Percentiles rank a stretch among this genome's conserved stretches.
phyloP scores from a whole-genome alignment of 2,797 vertebrate species.

The Rhadinocentrus ornatus region DNA sequence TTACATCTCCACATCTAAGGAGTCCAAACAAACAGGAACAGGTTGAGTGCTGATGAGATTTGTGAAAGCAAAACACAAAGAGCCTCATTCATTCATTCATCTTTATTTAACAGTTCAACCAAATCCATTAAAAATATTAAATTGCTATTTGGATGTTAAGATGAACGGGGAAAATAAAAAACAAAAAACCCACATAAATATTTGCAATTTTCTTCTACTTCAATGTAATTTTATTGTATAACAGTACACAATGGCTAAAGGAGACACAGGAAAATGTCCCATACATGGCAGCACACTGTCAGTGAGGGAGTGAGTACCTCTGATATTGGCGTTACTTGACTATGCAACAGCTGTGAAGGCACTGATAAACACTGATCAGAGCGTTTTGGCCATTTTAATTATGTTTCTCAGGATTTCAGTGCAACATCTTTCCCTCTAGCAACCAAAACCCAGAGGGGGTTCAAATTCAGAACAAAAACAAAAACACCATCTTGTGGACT shows the following conservation, averaged over 20 bases:
- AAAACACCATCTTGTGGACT: conserved; percentile 21
- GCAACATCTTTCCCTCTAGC: conserved; percentile 51
- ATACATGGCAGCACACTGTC: conserved; percentile 50
- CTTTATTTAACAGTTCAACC: conserved; percentile 80
- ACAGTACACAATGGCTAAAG: conserved; percentile 51
- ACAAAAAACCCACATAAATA: conserved; percentile 29
- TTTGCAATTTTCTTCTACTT: conserved; percentile 34
- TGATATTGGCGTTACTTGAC: conserved; percentile 53
- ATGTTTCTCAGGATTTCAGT: conserved; percentile 44
- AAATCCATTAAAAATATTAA: conserved; percentile 77
- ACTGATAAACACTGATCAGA: conserved; percentile 65
- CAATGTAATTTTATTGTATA: conserved; percentile 46
- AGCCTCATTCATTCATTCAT: conserved; percentile 61
- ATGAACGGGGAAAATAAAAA: conserved; percentile 20
- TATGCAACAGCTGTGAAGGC: conserved; percentile 68
- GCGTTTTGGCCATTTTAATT: conserved; percentile 52
- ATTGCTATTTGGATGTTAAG: conserved; percentile 64
- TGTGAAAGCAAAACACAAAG: conserved; percentile 27
- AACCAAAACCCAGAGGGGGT: conserved; percentile 28
- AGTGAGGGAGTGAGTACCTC: conserved; percentile 39
- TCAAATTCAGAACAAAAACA: conserved; percentile 28
- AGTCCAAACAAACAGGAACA: conserved; percentile 35
- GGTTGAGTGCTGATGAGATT: conserved; percentile 23
- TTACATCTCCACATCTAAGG: background rate
- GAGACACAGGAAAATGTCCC: conserved; percentile 50